Conservation (phyloP, 2,113 vertebrate genomes). For the Callipepla californica region DNA sequence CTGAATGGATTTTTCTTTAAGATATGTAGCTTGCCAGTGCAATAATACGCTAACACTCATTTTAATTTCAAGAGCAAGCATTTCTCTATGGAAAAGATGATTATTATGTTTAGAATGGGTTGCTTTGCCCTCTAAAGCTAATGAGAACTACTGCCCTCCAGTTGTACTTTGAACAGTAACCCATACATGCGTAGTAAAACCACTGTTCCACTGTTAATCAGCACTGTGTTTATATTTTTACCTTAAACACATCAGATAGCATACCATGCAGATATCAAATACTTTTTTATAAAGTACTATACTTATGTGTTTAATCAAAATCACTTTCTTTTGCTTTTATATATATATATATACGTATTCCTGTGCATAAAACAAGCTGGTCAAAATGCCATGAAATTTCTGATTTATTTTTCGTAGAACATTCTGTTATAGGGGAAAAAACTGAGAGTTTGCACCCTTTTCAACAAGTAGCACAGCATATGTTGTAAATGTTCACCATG, state of each 20-base stretch:
- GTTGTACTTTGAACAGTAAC: slow-evolving; percentile 27
- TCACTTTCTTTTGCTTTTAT: background rate
- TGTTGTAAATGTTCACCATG: background rate
- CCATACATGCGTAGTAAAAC: background rate
- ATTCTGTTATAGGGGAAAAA: background rate
- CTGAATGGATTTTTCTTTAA: slow-evolving; percentile 4
- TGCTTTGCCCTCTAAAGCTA: background rate
- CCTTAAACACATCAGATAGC: background rate
- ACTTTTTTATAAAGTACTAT: background rate
- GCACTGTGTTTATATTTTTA: background rate
- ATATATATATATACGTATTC: background rate
- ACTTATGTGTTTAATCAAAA: background rate
- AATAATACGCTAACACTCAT: background rate
- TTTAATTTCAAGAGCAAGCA: background rate
- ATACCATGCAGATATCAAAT: background rate
- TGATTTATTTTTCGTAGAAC: background rate
- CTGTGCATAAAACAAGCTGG: background rate
- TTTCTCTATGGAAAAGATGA: background rate
- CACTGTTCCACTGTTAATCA: slow-evolving; percentile 17
- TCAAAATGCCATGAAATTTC: background rate
- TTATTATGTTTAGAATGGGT: slow-evolving; percentile 9
- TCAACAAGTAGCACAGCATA: background rate
- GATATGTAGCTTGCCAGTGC: background rate
- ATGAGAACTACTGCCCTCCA: slow-evolving; percentile 11
- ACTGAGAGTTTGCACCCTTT: background rate